These are phyloP conservation scores for Borostomias antarcticus DNA, from an alignment of 2,797 vertebrate genomes.

Conservation along the genomic window DNA sequence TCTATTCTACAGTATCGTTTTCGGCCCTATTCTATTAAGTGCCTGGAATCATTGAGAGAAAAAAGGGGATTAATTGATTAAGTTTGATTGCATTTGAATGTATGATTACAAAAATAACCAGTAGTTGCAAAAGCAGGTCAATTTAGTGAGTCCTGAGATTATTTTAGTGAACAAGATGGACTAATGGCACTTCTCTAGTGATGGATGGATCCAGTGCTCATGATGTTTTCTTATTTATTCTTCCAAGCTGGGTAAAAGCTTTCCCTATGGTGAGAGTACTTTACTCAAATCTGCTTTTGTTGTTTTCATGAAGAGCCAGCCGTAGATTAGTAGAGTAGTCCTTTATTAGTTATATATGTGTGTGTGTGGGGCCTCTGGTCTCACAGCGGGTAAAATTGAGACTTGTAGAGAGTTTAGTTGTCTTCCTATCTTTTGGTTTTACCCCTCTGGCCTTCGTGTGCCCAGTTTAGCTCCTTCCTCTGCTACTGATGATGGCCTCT, in stretches of 20 bases:
- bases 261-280: constrained; percentile 76
- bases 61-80: constrained; percentile 37
- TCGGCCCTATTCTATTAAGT: constrained; percentile 61
- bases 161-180: constrained; percentile 32
- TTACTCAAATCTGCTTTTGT: constrained; percentile 57
- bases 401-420: constrained; percentile 7
- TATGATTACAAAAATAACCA: constrained; percentile 47
- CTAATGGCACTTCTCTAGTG: constrained; percentile 69
- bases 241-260: constrained; percentile 72
- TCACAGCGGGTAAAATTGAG: constrained; percentile 13
- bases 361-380: constrained; percentile 2
- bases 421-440: constrained; percentile 18
- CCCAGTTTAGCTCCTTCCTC: constrained; percentile 25
- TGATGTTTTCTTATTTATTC: constrained; percentile 68
- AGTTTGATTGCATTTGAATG: constrained; percentile 66
- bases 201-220: constrained; percentile 56
- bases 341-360: constrained; percentile 1
- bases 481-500: constrained; percentile 44
- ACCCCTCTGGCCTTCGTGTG: constrained; percentile 29
- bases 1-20: constrained; percentile 38
- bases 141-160: constrained; percentile 28
- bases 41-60: constrained; percentile 53
- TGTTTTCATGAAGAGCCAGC: constrained; percentile 65
- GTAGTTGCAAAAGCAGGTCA: constrained; percentile 28
- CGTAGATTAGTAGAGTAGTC: constrained; percentile 16